phyloP scores from a whole-genome alignment of 2,113 vertebrate species.

The Accipiter virgatus region DNA sequence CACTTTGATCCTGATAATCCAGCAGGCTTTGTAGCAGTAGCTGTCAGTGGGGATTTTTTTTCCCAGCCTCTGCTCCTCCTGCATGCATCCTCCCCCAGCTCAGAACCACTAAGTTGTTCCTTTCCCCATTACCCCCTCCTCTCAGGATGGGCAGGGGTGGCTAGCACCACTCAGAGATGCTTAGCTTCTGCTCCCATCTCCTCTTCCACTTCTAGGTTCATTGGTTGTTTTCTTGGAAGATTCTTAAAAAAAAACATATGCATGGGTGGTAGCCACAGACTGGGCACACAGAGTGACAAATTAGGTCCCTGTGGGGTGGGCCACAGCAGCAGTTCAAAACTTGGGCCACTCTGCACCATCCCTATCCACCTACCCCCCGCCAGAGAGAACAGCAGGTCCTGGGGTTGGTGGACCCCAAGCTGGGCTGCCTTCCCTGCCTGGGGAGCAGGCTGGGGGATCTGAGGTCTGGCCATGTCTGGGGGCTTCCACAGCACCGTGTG shows the following conservation, averaged over 20 bases:
- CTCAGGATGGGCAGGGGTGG: neutral
- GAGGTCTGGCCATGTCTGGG: neutral
- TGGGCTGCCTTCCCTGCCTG: neutral
- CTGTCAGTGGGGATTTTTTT: neutral
- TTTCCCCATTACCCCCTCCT: neutral
- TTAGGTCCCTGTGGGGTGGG: neutral
- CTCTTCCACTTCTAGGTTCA: neutral
- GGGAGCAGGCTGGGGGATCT: neutral
- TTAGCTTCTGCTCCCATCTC: neutral
- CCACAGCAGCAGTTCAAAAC: neutral
- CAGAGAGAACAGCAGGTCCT: neutral
- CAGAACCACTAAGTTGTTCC: neutral
- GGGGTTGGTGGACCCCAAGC: neutral
- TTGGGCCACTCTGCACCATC: neutral
- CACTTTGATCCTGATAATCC: slow-evolving; percentile 38
- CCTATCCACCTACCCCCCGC: neutral
- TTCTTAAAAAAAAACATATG: neutral
- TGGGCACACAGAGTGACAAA: neutral
- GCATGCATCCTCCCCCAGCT: neutral
- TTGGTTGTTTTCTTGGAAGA: neutral
- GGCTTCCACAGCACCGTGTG: neutral
- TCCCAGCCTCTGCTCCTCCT: neutral
- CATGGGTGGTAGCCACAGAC: neutral
- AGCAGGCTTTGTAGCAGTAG: neutral
- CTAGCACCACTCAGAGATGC: neutral